Base-by-base conservation (phyloP, 2,797 vertebrate species). In the Varecia variegata region DNA sequence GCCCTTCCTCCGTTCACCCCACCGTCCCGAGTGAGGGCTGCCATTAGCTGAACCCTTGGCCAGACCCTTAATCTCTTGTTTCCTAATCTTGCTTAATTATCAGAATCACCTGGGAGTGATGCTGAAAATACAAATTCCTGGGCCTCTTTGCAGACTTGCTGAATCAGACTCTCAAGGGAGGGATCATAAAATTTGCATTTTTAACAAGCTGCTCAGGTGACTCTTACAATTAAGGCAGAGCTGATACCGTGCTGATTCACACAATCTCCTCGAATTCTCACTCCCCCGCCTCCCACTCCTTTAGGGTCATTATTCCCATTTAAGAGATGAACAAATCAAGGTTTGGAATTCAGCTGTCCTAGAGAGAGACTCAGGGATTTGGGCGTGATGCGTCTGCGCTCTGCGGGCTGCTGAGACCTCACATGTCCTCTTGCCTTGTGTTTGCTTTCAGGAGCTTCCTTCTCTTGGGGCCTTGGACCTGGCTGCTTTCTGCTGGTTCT, bases 401-500 rank as follows among this genome's bases (percentile, higher is more conserved):
- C 32, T 8, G 5, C 0, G 0, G 27, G 30, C 68, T 47, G 27
- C 15, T 6, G 35, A 6, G 23, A 60, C 60, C 13, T 80, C 67
- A 47, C 0, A 1, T 15, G 20, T 7, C 15, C 45, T 60, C 88
- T 40, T 30, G 77, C 30, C n/a, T 60, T 92, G 43, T 96, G 90
- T 60, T 98, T 96, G 35, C 94, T 98, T 97, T 74, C 79, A 99
- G 98, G 97, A 87, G 95, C 82, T 76, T 21, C 89, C 15, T 9
- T 74, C 87, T 45, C 90, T 56, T 38, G 65, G 7, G 1, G 73
- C 54, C 80, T 98, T 81, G 97, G 96, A 88, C 25, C 98, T 15
- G 96, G 97, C 85, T 97, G 89, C 47, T 52, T 88, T 38, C 83
- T 97, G 90, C 96, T 98, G 73, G 47, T 79, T 50, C 93, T 98